Evolutionary conservation across 1,140 invertebrate species (phyloP), one percentile per base, ranked within the genome.

Genomic region (Drosophila gunungcola): DNA sequence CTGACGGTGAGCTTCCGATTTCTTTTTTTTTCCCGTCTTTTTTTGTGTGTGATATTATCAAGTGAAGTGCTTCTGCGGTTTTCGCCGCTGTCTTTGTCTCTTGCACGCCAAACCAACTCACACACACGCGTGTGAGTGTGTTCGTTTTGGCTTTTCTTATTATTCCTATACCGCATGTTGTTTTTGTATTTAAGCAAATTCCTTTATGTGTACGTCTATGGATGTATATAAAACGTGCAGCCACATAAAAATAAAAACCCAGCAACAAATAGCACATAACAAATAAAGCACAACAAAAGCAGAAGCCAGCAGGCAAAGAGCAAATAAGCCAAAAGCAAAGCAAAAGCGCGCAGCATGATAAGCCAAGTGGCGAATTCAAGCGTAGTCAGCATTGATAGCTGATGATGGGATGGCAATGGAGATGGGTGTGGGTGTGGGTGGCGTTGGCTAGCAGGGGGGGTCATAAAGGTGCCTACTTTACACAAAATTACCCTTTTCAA

Each of bases 401-500:
- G 65, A 75, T 57, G 62, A 53, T 52, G 46, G 29, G 12, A 42
- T 75, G 54, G 53, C 32, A 41, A 11, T 12, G 25, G 49, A 34
- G 2, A 27, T n/a, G 16, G 12, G 12, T 38, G 21, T 5, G 12
- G 39, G 13, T 13, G 12, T 21, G 55, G 16, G 16, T 21, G 16
- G 16, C 16, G 16, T 21, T 21, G 16, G 16, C 16, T 21, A 21
- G 34, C 32, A 36, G 32, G 29, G 42, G 32, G 73, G 42, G 32
- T 70, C 61, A 73, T 78, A 86, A 90, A 90, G 82, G 86, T 91
- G 83, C 81, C 81, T 86, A 86, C 88, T 90, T 90, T 82, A 86
- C 88, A 90, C 88, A 88, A 90, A 90, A 90, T 90, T 90, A 90
- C 88, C 88, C 88, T 90, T 90, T 90, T 90, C 88, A 90, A 91